Conservation (phyloP, 2,797 vertebrate genomes). For the Tiaroga cobitis region DNA sequence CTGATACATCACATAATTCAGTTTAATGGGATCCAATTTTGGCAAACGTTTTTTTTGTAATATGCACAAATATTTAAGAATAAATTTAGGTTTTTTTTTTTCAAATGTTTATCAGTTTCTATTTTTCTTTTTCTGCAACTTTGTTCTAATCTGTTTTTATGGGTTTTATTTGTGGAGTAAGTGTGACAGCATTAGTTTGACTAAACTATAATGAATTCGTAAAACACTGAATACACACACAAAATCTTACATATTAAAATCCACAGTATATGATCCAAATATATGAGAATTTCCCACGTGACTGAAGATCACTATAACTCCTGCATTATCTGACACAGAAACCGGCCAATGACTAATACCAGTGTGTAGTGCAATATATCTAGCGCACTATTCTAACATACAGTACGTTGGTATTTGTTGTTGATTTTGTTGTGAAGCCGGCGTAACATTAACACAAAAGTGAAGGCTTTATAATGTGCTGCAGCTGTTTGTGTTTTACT, state of each 20-base stretch:
- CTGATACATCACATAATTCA: slow-evolving; percentile 57
- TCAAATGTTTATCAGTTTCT: slow-evolving; percentile 41
- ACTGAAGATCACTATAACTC: background rate
- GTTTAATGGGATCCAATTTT: slow-evolving; percentile 55
- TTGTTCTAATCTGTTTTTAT: background rate
- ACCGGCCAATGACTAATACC: background rate
- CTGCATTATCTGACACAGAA: background rate
- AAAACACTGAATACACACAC: background rate
- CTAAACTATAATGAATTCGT: no score
- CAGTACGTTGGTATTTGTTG: no score
- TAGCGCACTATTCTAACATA: no score
- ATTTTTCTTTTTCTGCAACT: background rate
- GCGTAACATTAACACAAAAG: no score
- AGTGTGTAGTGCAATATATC: no score
- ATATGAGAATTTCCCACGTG: background rate
- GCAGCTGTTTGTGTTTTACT: no score
- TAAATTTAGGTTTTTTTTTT: slow-evolving; percentile 80
- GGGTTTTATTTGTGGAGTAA: background rate
- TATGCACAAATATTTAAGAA: slow-evolving; percentile 88
- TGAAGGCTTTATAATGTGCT: no score
- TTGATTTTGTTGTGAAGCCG: no score
- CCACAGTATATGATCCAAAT: background rate
- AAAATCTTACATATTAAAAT: background rate
- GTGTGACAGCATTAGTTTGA: background rate
- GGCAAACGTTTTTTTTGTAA: slow-evolving; percentile 84